Conservation (phyloP, 2,888 invertebrate species). For the Drosophila macrospina region DNA sequence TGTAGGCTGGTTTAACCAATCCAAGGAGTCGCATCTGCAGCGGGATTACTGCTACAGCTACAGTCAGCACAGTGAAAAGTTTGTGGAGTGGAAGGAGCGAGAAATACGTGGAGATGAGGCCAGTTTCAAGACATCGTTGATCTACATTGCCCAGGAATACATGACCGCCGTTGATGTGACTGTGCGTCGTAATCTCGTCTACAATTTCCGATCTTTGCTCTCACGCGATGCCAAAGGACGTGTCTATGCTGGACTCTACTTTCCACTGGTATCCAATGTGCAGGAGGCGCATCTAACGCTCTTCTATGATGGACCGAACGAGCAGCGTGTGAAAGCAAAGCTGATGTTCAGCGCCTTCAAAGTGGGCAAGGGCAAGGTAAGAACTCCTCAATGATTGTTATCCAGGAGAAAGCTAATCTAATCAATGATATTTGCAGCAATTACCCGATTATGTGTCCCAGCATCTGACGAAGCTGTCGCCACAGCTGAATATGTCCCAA, state of each 20-base stretch:
- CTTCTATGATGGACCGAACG: conserved; percentile 89
- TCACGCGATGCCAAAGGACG: conserved; percentile 94
- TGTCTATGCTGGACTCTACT: conserved; percentile 93
- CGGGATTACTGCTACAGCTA: conserved; percentile 94
- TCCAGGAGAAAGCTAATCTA: not conserved
- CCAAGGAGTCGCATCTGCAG: conserved; percentile 90
- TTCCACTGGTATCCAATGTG: conserved; percentile 89
- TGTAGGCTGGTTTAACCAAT: conserved; percentile 93
- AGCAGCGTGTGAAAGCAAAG: conserved; percentile 90
- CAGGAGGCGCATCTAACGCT: conserved; percentile 90
- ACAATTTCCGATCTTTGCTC: conserved; percentile 91
- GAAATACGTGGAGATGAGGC: conserved; percentile 89
- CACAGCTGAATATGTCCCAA: conserved; percentile 90
- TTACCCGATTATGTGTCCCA: conserved; percentile 88
- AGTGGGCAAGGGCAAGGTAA: conserved; percentile 87
- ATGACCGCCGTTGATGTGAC: conserved; percentile 93
- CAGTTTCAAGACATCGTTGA: conserved; percentile 89
- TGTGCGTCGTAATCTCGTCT: conserved; percentile 94
- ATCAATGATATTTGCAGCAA: conserved; percentile 82
- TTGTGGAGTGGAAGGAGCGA: conserved; percentile 94
- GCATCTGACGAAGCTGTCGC: conserved; percentile 89
- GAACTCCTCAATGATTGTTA: not conserved
- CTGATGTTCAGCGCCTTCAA: conserved; percentile 90
- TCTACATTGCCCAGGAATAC: conserved; percentile 93
- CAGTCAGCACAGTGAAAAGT: conserved; percentile 89